Evolutionary conservation across 1,140 invertebrate species (phyloP).

Genomic region (Varroa destructor): DNA sequence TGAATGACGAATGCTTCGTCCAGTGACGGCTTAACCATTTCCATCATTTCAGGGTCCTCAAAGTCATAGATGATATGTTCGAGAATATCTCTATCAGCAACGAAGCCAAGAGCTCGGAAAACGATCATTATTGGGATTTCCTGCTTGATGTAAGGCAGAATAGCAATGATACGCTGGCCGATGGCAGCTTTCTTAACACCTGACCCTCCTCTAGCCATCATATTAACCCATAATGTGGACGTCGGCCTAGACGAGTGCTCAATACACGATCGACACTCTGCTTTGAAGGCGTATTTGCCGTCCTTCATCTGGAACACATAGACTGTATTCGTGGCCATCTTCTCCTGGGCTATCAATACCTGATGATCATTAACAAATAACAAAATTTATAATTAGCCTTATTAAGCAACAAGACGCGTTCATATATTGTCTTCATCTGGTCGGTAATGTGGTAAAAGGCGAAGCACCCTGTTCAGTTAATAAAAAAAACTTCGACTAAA

Average conservation of each 20-base stretch:
- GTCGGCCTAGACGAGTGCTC: conserved; percentile 85
- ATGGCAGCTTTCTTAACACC: conserved; percentile 92
- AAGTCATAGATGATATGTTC: conserved; percentile 99
- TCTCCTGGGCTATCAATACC: conserved; percentile 91
- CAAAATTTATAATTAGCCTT: conserved; percentile 28
- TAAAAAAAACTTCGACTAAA: conserved; percentile 20
- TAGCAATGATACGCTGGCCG: conserved; percentile 91
- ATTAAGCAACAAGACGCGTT: conserved; percentile 1
- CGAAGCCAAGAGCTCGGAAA: conserved; percentile 86
- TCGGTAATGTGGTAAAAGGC: too few relatives aligned
- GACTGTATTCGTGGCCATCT: conserved; percentile 99
- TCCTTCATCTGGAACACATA: conserved; percentile 97
- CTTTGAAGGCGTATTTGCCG: conserved; percentile 88
- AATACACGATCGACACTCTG: conserved; percentile 84
- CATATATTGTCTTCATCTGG: background rate
- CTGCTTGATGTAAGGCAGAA: conserved; percentile 95
- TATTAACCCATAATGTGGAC: conserved; percentile 95
- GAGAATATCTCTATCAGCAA: conserved; percentile 93
- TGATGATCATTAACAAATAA: conserved; percentile 34
- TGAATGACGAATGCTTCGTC: conserved; percentile 99
- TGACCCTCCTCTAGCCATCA: conserved; percentile 88
- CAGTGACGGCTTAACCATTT: conserved; percentile 95
- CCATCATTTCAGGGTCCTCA: conserved; percentile 99
- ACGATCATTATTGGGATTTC: conserved; percentile 99
- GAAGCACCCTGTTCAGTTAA: background rate